Percentiles rank a stretch among this genome's conserved stretches.
phyloP scores from a whole-genome alignment of 2,888 invertebrate species.

The Shargacucullia verbasci region DNA sequence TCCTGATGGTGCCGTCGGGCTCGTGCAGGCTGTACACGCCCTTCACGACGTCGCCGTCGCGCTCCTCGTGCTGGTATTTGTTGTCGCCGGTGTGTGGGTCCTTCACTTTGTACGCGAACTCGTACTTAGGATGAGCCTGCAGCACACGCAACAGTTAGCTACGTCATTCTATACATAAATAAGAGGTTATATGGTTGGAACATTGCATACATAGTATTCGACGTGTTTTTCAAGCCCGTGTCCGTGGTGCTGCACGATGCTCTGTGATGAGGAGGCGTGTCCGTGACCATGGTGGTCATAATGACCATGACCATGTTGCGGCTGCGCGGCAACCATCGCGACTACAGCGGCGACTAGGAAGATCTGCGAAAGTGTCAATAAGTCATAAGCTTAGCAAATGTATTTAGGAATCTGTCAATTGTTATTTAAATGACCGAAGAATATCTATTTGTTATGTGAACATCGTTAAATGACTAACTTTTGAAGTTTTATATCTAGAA shows the following conservation, averaged over 20 bases:
- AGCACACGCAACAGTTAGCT: constrained; percentile 3
- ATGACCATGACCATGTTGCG: constrained; percentile 37
- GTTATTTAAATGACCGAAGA: too few relatives aligned
- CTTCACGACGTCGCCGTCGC: constrained; percentile 88
- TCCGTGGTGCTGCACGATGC: constrained; percentile 25
- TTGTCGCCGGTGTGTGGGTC: constrained; percentile 87
- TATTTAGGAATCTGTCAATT: too few relatives aligned
- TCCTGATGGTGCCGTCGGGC: constrained; percentile 76
- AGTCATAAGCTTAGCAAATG: too few relatives aligned
- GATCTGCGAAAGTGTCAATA: constrained; percentile 15
- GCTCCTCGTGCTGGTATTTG: constrained; percentile 85
- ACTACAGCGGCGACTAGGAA: constrained; percentile 23
- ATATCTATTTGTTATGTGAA: too few relatives aligned
- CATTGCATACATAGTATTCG: constrained; percentile 41
- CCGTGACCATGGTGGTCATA: constrained; percentile 34
- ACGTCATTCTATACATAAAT: background rate
- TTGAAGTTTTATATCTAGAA: too few relatives aligned
- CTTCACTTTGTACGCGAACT: constrained; percentile 84
- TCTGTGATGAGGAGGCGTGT: constrained; percentile 21
- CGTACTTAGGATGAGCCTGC: constrained; percentile 83
- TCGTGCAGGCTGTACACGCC: constrained; percentile 85
- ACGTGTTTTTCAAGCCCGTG: constrained; percentile 47
- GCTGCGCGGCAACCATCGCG: background rate
- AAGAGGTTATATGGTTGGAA: background rate
- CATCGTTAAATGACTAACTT: too few relatives aligned